Evolutionary conservation across 2,113 vertebrate species (phyloP).

Genomic region (Noturus placidus): DNA sequence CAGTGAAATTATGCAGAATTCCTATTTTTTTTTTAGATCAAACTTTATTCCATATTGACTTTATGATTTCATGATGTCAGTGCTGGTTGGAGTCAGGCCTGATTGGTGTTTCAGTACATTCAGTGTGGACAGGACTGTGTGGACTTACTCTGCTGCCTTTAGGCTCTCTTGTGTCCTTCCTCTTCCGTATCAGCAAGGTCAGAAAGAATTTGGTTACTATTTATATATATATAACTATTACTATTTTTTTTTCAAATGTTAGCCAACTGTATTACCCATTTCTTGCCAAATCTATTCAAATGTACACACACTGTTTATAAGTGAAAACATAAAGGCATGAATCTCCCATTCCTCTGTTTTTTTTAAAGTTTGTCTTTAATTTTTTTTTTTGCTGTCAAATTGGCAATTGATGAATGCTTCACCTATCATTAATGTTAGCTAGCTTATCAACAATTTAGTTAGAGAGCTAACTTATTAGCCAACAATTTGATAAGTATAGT

Average conservation of each 20-base stretch:
- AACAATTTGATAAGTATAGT: background rate
- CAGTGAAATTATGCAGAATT: background rate
- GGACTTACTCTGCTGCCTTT: constrained; percentile 65
- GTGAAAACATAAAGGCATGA: background rate
- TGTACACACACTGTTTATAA: background rate
- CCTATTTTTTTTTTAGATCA: background rate
- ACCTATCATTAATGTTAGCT: background rate
- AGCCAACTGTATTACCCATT: background rate
- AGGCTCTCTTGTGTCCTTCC: constrained; percentile 67
- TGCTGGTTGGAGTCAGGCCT: constrained; percentile 55
- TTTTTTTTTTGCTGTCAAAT: background rate
- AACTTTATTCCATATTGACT: background rate
- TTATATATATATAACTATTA: too few relatives aligned
- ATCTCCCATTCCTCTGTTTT: background rate
- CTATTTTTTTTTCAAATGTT: background rate
- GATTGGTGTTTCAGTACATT: constrained; percentile 54
- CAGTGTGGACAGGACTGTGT: constrained; percentile 65
- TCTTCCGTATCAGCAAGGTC: constrained; percentile 72
- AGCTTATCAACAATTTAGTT: background rate
- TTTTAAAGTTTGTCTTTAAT: background rate
- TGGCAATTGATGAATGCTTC: background rate
- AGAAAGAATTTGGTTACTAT: too few relatives aligned
- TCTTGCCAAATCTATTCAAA: background rate
- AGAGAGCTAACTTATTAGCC: background rate
- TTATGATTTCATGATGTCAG: constrained; percentile 57